Evolutionary conservation across 2,797 vertebrate species (phyloP), one percentile per base, ranked within the genome.

Genomic region (Sphaeramia orbicularis): DNA sequence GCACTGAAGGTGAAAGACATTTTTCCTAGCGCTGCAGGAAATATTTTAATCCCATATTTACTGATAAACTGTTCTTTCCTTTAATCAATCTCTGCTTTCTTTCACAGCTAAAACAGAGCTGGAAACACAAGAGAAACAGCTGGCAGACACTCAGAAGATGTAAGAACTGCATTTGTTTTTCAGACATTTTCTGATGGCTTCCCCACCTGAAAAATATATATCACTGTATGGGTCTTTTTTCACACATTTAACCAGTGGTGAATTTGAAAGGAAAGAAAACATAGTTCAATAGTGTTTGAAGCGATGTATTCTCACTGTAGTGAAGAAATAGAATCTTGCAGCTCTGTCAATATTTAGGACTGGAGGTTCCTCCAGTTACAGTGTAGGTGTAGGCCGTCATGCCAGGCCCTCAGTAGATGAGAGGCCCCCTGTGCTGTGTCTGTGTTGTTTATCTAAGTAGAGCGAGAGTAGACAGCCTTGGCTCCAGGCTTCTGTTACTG

Each of bases 401-500:
- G 88, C 77, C 73, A 67, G 84, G 88, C 80, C 86, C 74, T 90
- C 92, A 88, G 94, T 86, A 93, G 94, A 94, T 87, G 89, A 88
- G 93, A 94, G 93, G 93, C 93, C 94, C 91, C 92, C 87, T 91
- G 76, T 86, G 94, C 65, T 55, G 80, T 88, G 90, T 89, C 87
- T 90, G 74, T 51, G 77, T 85, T 97, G 95, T 96, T 96, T 96
- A 96, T 96, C 93, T 93, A 95, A 94, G 94, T 81, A 60, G 80
- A 82, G 85, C 89, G 91, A 85, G 81, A 93, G 92, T 93, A 94
- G 95, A 95, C 94, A 92, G 91, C 87, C 79, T 89, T 91, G 95
- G 94, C 96, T 97, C 95, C 95, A 96, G 95, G 85, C 93, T 95
- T 94, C 93, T 95, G 93, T 96, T 95, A 95, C 94, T 92, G 93